Evolutionary conservation across 2,113 vertebrate genomes (phyloP).

Genomic region (Pseudopipra pipra): DNA sequence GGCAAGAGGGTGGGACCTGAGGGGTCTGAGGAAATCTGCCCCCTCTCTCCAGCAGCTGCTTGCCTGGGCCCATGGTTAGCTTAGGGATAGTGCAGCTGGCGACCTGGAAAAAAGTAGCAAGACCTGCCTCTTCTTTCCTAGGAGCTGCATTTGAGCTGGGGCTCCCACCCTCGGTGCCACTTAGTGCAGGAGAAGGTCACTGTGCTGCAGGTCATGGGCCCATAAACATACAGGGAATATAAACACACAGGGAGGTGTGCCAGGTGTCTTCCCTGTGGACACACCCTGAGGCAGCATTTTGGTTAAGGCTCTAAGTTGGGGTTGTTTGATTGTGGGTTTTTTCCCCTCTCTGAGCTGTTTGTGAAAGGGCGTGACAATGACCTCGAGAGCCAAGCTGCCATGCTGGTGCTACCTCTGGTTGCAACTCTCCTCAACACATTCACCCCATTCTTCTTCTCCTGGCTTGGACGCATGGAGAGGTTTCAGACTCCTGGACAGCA

Average conservation of each 20-base stretch:
- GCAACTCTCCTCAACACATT: conserved; percentile 85
- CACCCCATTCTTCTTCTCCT: conserved; percentile 84
- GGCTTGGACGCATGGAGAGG: conserved; percentile 84
- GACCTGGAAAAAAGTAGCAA: background rate
- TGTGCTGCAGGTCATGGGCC: background rate
- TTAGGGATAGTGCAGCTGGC: background rate
- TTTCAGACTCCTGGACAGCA: conserved; percentile 81
- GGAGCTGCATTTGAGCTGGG: background rate
- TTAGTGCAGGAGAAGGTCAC: accelerated
- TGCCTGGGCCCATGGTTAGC: background rate
- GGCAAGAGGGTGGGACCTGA: background rate
- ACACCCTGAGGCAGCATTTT: background rate
- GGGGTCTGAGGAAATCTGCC: background rate
- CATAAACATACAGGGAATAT: no score
- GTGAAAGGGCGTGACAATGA: background rate
- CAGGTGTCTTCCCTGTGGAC: background rate
- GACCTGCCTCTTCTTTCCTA: background rate
- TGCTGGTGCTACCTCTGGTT: conserved; percentile 83
- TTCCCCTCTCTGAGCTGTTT: conserved; percentile 39
- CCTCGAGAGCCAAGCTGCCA: conserved; percentile 73
- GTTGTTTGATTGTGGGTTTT: background rate
- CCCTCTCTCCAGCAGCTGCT: background rate
- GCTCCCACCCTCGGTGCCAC: background rate
- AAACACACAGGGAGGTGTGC: no score
- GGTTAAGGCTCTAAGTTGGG: background rate